These are phyloP conservation scores for Zonotrichia albicollis DNA, from an alignment of 2,797 vertebrate species.

Conservation along the genomic window DNA sequence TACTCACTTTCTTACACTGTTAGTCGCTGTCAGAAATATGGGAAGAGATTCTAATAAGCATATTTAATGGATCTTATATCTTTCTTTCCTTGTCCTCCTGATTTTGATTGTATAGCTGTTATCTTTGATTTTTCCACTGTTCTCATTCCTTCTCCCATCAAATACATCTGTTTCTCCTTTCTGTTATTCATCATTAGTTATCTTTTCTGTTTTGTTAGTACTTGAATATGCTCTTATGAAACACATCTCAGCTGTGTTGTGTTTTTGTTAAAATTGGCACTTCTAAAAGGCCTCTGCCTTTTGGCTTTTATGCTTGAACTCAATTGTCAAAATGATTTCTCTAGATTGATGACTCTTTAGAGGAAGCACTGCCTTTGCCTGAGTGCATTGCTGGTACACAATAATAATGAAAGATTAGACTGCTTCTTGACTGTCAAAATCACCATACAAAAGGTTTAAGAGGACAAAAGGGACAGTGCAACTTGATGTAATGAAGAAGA, in stretches of 20 bases:
- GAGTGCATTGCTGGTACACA: background rate
- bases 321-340: slow-evolving; percentile 56
- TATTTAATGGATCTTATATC: background rate
- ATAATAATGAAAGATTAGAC: slow-evolving; percentile 15
- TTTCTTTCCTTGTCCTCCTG: background rate
- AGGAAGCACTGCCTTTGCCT: slow-evolving; percentile 9
- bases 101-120: background rate
- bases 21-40: background rate
- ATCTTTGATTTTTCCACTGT: background rate
- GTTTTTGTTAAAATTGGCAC: slow-evolving; percentile 57
- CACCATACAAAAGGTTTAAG: background rate
- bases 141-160: background rate
- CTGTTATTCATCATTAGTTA: background rate
- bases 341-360: slow-evolving; percentile 26
- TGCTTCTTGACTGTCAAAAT: slow-evolving; percentile 6
- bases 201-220: slow-evolving; percentile 10
- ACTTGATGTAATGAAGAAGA: background rate
- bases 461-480: background rate
- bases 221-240: slow-evolving; percentile 34
- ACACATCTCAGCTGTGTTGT: slow-evolving; percentile 2
- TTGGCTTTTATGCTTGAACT: slow-evolving; percentile 59
- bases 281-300: slow-evolving; percentile 56
- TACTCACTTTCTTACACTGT: background rate
- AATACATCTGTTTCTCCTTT: background rate
- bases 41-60: background rate